Conservation (phyloP, 2,888 invertebrate species). For the Lampropteryx suffumata region DNA sequence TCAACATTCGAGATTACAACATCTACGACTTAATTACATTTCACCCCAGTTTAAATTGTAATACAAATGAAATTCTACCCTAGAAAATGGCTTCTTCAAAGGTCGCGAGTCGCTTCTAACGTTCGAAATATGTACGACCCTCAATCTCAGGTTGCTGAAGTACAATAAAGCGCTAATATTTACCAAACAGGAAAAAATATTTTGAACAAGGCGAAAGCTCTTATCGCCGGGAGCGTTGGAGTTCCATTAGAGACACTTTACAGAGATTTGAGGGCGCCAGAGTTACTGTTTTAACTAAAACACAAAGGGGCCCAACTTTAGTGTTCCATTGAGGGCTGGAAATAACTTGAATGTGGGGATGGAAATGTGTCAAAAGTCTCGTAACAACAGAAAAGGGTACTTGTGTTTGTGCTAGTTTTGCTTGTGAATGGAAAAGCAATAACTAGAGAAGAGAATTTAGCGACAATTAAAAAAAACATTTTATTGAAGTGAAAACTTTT, state of each 20-base stretch:
- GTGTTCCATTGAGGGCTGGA: slow-evolving; percentile 31
- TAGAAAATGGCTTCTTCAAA: slow-evolving; percentile 11
- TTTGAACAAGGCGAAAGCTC: slow-evolving; percentile 68
- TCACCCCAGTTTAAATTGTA: slow-evolving; percentile 34
- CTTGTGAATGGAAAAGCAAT: slow-evolving; percentile 6
- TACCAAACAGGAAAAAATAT: slow-evolving; percentile 65
- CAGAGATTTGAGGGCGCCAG: slow-evolving; percentile 66
- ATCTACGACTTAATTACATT: slow-evolving; percentile 42
- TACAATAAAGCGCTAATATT: slow-evolving; percentile 54
- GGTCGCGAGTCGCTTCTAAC: slow-evolving; percentile 1
- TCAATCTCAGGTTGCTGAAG: slow-evolving; percentile 9
- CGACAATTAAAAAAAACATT: too few relatives aligned
- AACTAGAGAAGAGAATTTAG: too few relatives aligned
- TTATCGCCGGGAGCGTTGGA: slow-evolving; percentile 62
- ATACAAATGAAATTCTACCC: slow-evolving; percentile 28
- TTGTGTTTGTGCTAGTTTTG: slow-evolving; percentile 22
- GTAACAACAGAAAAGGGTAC: slow-evolving; percentile 36
- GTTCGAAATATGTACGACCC: slow-evolving; percentile 9
- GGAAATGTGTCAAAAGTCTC: slow-evolving; percentile 47
- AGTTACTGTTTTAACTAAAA: slow-evolving; percentile 57
- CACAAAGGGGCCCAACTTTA: slow-evolving; percentile 42
- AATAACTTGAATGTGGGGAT: slow-evolving; percentile 39
- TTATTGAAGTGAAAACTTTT: too few relatives aligned
- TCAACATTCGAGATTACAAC: slow-evolving; percentile 58
- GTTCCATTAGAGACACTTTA: slow-evolving; percentile 76